Percentiles rank a stretch among this genome's conserved stretches.
Conservation (phyloP, 2,113 vertebrate genomes). For the Numida meleagris region DNA sequence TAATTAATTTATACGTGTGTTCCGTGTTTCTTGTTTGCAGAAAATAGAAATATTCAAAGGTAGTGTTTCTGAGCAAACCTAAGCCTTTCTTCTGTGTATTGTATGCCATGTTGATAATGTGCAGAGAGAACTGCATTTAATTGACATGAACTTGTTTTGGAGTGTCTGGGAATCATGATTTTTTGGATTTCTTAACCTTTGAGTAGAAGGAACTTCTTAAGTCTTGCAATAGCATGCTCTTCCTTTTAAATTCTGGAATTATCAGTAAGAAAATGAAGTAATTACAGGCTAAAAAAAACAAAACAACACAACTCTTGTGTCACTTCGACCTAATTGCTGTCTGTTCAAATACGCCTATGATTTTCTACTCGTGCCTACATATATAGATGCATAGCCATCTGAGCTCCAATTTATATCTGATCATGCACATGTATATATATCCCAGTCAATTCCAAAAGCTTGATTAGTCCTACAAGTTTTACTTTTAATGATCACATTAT, state of each 20-base stretch:
- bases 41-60: neutral
- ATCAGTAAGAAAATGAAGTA: neutral
- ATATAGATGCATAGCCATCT: neutral
- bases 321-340: neutral
- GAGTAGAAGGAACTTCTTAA: neutral
- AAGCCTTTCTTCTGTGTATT: neutral
- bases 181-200: neutral
- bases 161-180: accelerated
- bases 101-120: neutral
- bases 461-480: neutral
- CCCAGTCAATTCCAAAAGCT: neutral
- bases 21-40: neutral
- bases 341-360: neutral
- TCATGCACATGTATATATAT: neutral
- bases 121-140: neutral
- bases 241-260: neutral
- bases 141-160: neutral
- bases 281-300: neutral
- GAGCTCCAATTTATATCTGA: neutral
- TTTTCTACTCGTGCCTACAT: neutral
- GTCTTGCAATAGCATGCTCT: neutral
- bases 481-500: neutral
- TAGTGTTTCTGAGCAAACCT: neutral
- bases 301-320: neutral
- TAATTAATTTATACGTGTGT: slow-evolving; percentile 40